phyloP scores from a whole-genome alignment of 2,888 invertebrate species.

The Amiota communis region DNA sequence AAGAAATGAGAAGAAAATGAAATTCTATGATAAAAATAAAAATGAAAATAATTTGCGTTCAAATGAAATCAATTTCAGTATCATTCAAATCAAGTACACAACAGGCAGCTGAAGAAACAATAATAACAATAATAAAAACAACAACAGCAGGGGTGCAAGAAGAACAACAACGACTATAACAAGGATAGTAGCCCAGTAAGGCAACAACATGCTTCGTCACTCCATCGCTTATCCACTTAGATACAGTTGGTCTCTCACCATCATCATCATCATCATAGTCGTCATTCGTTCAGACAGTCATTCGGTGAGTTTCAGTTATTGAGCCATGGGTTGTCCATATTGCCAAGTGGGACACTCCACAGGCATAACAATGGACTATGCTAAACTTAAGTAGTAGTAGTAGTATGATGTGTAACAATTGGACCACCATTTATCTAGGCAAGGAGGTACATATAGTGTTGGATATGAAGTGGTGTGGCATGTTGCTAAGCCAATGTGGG shows the following conservation, averaged over 20 bases:
- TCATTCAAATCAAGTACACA: constrained; percentile 58
- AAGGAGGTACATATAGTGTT: too few species aligned
- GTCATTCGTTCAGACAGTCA: neutral
- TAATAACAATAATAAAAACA: constrained; percentile 29
- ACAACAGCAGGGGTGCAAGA: neutral
- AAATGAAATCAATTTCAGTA: constrained; percentile 65
- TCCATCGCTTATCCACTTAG: neutral
- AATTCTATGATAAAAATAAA: constrained; percentile 1
- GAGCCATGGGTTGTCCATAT: constrained; percentile 26
- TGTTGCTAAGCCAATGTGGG: constrained; percentile 6
- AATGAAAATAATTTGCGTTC: constrained; percentile 59
- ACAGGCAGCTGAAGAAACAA: constrained; percentile 48
- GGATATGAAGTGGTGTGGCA: neutral
- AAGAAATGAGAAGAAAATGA: constrained; percentile 2
- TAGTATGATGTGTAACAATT: too few species aligned
- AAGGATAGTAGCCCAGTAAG: too few species aligned
- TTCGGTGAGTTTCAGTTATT: neutral
- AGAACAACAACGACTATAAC: neutral
- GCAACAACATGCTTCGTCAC: neutral
- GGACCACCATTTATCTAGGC: too few species aligned
- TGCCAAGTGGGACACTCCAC: constrained; percentile 16
- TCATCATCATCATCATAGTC: neutral
- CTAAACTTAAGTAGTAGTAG: too few species aligned
- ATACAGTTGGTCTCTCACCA: neutral
- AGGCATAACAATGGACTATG: neutral